These are phyloP conservation scores for Syngnathoides biaculeatus DNA, from an alignment of 2,113 vertebrate species.

Conservation along the genomic window DNA sequence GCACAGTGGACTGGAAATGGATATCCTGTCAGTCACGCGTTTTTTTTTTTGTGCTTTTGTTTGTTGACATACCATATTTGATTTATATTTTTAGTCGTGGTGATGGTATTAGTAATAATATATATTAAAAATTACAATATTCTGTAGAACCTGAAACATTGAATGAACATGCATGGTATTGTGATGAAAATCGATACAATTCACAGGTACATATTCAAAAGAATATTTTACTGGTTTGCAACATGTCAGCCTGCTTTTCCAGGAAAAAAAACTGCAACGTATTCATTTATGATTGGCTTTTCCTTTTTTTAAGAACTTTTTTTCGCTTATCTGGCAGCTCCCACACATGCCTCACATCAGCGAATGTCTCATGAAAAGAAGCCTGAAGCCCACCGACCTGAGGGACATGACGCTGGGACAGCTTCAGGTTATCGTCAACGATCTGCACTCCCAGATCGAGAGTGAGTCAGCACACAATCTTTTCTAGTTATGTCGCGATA, in stretches of 20 bases:
- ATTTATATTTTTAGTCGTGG: no score
- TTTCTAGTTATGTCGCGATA: background rate
- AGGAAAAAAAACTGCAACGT: background rate
- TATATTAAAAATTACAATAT: no score
- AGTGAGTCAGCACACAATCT: constrained; percentile 75
- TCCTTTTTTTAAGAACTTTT: background rate
- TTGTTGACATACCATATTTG: no score
- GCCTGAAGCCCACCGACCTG: constrained; percentile 89
- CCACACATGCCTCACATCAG: constrained; percentile 98
- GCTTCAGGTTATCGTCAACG: constrained; percentile 97
- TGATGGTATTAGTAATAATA: no score
- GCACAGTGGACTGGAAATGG: no score
- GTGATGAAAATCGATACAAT: no score
- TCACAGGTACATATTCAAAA: no score
- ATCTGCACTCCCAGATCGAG: constrained; percentile 98
- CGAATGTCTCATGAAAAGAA: constrained; percentile 98
- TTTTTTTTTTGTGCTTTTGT: no score
- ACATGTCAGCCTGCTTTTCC: background rate
- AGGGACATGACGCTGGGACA: constrained; percentile 96
- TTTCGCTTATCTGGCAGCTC: constrained; percentile 71
- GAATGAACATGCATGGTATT: no score
- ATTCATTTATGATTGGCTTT: background rate
- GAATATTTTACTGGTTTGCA: background rate
- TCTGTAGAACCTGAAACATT: no score
- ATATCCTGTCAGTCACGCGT: no score